Percentiles rank a stretch among this genome's conserved stretches.
Conservation (phyloP, 30 jellyfish, hydroid and myxozoan species). For the Aurelia aurita region DNA sequence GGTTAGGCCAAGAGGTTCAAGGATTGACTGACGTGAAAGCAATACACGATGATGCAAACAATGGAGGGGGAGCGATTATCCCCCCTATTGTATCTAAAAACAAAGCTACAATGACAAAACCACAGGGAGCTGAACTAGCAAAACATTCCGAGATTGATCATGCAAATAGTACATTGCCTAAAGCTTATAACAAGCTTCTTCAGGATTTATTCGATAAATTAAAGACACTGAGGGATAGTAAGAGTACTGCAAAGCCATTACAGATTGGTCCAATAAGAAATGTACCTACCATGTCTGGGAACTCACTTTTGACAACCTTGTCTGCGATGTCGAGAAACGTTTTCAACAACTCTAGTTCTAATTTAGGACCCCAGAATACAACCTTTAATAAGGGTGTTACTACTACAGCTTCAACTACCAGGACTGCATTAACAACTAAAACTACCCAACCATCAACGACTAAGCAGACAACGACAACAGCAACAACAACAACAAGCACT, state of each 20-base stretch:
- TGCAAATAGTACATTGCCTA: slow-evolving; percentile 13
- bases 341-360: background rate
- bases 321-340: background rate
- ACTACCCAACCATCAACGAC: background rate
- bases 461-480: background rate
- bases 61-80: background rate
- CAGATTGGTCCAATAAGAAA: background rate
- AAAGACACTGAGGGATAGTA: background rate
- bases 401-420: slow-evolving; percentile 10
- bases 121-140: background rate
- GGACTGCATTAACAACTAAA: slow-evolving; percentile 6
- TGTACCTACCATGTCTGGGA: background rate
- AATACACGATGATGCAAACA: slow-evolving; percentile 43
- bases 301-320: background rate
- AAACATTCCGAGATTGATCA: slow-evolving; percentile 46
- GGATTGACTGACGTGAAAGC: background rate
- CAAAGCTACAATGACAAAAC: background rate
- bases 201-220: slow-evolving; percentile 49
- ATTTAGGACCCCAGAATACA: background rate
- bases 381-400: slow-evolving; percentile 2
- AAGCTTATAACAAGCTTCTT: slow-evolving; percentile 45
- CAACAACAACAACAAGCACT: slow-evolving; percentile 14
- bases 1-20: background rate
- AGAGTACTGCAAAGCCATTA: background rate
- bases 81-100: background rate